A percentile compares a stretch with the other conserved stretches of the same genome.
These are phyloP conservation scores for Psilopsiagon aurifrons DNA, from an alignment of 2,113 vertebrate species.

Conservation along the genomic window DNA sequence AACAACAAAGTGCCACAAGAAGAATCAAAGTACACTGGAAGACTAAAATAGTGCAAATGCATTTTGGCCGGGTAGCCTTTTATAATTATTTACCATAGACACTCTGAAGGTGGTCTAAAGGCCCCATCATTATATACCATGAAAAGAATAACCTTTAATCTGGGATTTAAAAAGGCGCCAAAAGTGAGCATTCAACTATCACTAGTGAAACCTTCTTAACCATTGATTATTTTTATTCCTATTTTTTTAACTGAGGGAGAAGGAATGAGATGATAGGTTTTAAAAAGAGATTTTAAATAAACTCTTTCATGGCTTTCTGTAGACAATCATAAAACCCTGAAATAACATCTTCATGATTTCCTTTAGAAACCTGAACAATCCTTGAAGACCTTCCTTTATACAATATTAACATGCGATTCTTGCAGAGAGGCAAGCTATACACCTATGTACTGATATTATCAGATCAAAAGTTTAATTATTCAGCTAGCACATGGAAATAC, in stretches of 20 bases:
- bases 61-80: background rate
- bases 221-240: background rate
- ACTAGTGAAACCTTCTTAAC: background rate
- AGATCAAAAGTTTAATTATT: constrained; percentile 13
- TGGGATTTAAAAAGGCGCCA: background rate
- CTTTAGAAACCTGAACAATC: background rate
- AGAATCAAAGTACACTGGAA: background rate
- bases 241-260: background rate
- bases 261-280: background rate
- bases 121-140: background rate
- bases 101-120: background rate
- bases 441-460: background rate
- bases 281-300: background rate
- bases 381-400: background rate
- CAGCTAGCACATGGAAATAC: background rate
- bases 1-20: background rate
- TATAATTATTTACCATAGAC: background rate
- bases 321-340: background rate
- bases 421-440: background rate
- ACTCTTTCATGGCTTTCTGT: background rate
- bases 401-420: background rate
- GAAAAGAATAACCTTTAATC: background rate
- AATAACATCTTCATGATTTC: background rate
- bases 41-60: background rate
- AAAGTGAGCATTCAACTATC: background rate